phyloP scores from a whole-genome alignment of 1,140 invertebrate genomes.

The Leucophenga varia region DNA sequence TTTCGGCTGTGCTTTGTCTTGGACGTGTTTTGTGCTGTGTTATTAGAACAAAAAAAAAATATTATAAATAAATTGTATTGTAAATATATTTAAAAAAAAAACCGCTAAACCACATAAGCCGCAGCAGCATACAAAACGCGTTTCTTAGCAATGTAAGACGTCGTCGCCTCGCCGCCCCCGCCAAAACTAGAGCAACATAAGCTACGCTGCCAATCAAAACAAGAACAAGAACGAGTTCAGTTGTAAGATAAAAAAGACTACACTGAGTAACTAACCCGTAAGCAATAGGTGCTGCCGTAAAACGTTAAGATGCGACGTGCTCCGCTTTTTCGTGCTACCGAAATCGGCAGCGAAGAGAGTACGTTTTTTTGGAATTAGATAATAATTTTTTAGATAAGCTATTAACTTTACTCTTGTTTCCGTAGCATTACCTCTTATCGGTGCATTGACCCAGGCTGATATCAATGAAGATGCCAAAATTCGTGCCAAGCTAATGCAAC shows the following conservation, averaged over 20 bases:
- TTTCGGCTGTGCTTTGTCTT: constrained; percentile 14
- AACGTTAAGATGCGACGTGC: too few relatives aligned
- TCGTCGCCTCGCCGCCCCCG: neutral
- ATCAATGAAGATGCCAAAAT: constrained; percentile 15
- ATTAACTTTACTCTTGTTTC: neutral
- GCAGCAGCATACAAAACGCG: constrained; percentile 18
- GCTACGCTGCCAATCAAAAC: too few relatives aligned
- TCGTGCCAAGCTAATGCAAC: constrained; percentile 12
- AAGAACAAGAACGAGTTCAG: too few relatives aligned
- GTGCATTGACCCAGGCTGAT: constrained; percentile 8
- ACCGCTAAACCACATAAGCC: constrained; percentile 18
- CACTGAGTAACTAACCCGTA: constrained; percentile 15
- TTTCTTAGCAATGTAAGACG: constrained; percentile 27
- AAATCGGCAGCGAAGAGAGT: constrained; percentile 54
- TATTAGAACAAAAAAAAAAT: constrained; percentile 1
- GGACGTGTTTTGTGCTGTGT: constrained; percentile 22
- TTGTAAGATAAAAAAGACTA: constrained; percentile 6
- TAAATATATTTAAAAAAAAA: neutral
- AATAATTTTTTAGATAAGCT: constrained; percentile 1
- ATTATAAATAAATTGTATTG: constrained; percentile 20
- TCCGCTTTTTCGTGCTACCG: constrained; percentile 42
- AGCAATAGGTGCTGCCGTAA: constrained; percentile 12
- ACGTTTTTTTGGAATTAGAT: constrained; percentile 20
- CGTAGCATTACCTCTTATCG: constrained; percentile 40
- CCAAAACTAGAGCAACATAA: too few relatives aligned